Evolutionary conservation across 1,140 invertebrate genomes (phyloP).

Genomic region (Yoshiicerus persimilis): DNA sequence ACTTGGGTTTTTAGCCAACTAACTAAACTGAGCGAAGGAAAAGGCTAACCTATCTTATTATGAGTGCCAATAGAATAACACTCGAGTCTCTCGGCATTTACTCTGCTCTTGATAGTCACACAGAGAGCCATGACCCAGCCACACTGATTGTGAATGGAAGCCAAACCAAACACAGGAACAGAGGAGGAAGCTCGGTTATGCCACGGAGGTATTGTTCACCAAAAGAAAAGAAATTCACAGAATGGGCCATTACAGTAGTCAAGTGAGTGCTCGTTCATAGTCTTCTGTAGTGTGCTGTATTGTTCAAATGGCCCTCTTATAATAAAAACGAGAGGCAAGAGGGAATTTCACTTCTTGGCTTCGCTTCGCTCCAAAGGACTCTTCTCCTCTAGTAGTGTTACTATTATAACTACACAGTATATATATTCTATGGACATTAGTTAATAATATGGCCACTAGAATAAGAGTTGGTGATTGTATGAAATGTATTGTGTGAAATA

Average conservation of each 20-base stretch:
- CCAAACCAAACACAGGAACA: not conserved
- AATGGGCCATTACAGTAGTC: slow-evolving; percentile 4
- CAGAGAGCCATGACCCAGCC: not conserved
- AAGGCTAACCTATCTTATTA: not conserved
- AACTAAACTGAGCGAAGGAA: not conserved
- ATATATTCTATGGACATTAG: too few species aligned
- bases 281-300: not conserved
- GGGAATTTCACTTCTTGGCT: not conserved
- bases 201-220: not conserved
- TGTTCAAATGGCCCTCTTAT: not conserved
- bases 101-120: not conserved
- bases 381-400: not conserved
- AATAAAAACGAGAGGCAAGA: not conserved
- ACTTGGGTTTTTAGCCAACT: slow-evolving; percentile 4
- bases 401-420: not conserved
- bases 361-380: not conserved
- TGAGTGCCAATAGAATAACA: not conserved
- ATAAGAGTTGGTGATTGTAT: not conserved
- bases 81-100: not conserved
- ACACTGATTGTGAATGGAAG: not conserved
- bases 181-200: not conserved
- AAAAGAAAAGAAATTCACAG: not conserved
- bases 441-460: too few species aligned
- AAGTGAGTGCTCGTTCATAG: not conserved
- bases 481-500: slow-evolving; percentile 5